A percentile compares a stretch with the other conserved stretches of the same genome.
phyloP scores from a whole-genome alignment of 2,888 invertebrate species.

The Bellardia bayeri region DNA sequence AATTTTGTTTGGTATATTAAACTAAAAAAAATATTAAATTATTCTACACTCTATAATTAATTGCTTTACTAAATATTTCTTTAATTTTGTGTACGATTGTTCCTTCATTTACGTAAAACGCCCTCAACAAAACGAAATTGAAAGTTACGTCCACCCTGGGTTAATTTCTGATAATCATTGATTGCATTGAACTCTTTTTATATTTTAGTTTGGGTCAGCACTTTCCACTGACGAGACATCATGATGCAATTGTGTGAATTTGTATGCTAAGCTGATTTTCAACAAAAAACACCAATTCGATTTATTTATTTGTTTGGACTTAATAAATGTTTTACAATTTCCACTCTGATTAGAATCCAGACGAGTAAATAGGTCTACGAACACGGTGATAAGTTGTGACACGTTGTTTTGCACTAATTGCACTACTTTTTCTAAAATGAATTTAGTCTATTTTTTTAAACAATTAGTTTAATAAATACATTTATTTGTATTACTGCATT shows the following conservation, averaged over 20 bases:
- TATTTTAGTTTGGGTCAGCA: constrained; percentile 42
- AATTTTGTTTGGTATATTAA: no score
- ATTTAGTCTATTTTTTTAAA: no score
- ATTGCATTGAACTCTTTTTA: not conserved
- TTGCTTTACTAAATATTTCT: no score
- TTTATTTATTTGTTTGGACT: not conserved
- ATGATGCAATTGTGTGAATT: constrained; percentile 68
- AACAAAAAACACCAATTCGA: not conserved
- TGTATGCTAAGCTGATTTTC: constrained; percentile 46
- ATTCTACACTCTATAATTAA: no score
- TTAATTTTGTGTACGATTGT: no score
- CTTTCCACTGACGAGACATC: constrained; percentile 40
- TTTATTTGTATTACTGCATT: no score
- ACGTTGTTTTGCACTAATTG: not conserved
- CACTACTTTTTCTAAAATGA: no score
- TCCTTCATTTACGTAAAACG: no score
- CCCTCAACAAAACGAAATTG: not conserved
- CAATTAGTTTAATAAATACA: no score
- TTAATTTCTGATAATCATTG: constrained; percentile 40
- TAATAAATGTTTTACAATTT: constrained; percentile 27
- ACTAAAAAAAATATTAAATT: no score
- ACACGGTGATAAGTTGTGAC: constrained; percentile 15
- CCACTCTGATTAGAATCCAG: constrained; percentile 37
- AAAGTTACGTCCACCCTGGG: constrained; percentile 4
- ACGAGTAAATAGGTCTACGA: not conserved